Percentiles rank a stretch among this genome's conserved stretches.
Conservation (phyloP, 2,888 invertebrate species). For the Nudaria mundana region DNA sequence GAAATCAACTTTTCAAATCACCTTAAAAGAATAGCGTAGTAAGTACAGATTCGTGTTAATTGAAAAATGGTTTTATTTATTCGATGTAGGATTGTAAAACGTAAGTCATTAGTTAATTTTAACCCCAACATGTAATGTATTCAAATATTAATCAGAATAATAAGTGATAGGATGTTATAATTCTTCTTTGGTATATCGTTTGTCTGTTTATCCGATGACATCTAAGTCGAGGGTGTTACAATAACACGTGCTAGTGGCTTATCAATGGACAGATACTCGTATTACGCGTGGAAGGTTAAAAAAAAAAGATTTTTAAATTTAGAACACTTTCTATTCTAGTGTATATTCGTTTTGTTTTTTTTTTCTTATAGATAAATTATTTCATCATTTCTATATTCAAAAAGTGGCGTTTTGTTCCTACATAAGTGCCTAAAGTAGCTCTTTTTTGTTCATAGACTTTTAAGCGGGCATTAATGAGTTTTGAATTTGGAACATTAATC, state of each 20-base stretch:
- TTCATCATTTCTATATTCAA: too few species aligned
- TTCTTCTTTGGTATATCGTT: constrained; percentile 37
- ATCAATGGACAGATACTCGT: constrained; percentile 41
- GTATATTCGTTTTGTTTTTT: neutral
- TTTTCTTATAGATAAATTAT: neutral
- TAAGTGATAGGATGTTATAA: constrained; percentile 44
- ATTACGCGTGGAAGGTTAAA: constrained; percentile 31
- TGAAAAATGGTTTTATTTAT: constrained; percentile 11
- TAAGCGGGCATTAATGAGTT: too few species aligned
- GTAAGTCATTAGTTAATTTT: constrained; percentile 10
- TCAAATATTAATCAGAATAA: constrained; percentile 55
- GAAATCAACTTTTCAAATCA: constrained; percentile 13
- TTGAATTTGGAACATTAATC: too few species aligned
- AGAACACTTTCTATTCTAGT: neutral
- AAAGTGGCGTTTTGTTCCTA: too few species aligned
- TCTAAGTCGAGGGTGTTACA: constrained; percentile 37
- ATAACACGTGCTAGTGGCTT: constrained; percentile 48
- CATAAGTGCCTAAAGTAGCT: too few species aligned
- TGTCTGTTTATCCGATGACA: constrained; percentile 51
- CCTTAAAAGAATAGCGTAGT: constrained; percentile 17
- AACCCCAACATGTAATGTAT: constrained; percentile 47
- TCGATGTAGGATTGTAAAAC: constrained; percentile 12
- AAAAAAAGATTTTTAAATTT: constrained; percentile 15
- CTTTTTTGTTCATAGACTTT: too few species aligned
- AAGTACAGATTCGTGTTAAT: constrained; percentile 9